Evolutionary conservation across 2,113 vertebrate genomes (phyloP), one percentile per base, ranked within the genome.

Genomic region (Ornithorhynchus anatinus): DNA sequence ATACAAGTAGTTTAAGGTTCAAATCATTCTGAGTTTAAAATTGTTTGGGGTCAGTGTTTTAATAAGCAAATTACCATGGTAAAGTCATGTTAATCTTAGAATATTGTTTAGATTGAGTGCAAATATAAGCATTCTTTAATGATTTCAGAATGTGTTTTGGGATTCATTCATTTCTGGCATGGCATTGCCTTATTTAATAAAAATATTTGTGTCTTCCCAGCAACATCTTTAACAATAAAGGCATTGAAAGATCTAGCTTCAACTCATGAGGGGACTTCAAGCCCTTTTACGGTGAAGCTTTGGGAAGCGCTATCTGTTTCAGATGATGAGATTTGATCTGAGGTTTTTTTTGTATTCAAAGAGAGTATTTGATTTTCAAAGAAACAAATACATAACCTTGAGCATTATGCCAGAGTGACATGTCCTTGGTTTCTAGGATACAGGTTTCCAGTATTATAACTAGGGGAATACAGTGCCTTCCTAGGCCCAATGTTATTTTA

Each of bases 381-480:
- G 56, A 74, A 53, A 52, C 13, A 48, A 54, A 67, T 59, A 75
- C 54, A 71, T 54, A 61, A 54, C 23, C 53, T 67, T 8, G 70
- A 70, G 74, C 78, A 25, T 2, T 39, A 47, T n/a, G 61, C 20
- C 52, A 52, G 59, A 66, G 38, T 71, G 56, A 80, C 68, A 72
- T 80, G 51, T 81, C 33, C 51, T 69, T 53, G 51, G 66, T 62
- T 80, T 77, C 60, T 59, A 44, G 29, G 48, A 68, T 37, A 62
- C 27, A 79, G 42, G 69, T 62, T 81, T 77, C 61, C 29, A 75
- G 67, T 27, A 39, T 62, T 10, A 17, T 57, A 59, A 20, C 77
- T 20, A 65, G 72, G 71, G 79, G 85, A 79, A 60, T 42, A 52
- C 38, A 56, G 53, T n/a, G n/a, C n/a, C n/a, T 54, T 38, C 47